These are phyloP conservation scores for Ptilorrhoa leucosticta DNA, from an alignment of 2,113 vertebrate genomes.

Conservation along the genomic window DNA sequence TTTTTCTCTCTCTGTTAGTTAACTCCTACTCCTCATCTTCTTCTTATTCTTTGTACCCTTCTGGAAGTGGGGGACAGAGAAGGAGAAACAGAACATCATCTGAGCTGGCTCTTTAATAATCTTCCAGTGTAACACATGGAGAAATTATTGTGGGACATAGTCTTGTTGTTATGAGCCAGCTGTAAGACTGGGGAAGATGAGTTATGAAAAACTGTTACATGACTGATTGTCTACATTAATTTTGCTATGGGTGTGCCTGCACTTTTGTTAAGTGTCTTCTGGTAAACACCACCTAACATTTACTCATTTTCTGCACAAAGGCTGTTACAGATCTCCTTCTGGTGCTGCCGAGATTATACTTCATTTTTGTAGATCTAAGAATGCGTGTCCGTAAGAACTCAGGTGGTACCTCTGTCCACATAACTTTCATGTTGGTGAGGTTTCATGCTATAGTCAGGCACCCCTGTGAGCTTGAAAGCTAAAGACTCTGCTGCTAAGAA, in stretches of 20 bases:
- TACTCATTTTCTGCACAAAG: not conserved
- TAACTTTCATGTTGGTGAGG: not conserved
- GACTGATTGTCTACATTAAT: not conserved
- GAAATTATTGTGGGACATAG: not conserved
- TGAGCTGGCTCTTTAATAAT: not conserved
- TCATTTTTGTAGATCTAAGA: not conserved
- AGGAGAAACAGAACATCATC: not conserved
- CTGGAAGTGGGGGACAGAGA: not conserved
- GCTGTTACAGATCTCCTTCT: not conserved
- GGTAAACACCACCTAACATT: not conserved
- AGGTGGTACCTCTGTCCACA: not conserved
- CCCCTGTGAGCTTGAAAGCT: not conserved
- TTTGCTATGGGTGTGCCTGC: not conserved
- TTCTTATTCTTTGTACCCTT: not conserved
- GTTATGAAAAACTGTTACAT: not conserved
- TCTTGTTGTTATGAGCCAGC: not conserved
- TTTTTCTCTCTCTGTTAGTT: not conserved
- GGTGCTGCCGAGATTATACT: not conserved
- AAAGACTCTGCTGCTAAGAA: not conserved
- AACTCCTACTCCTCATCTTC: not conserved
- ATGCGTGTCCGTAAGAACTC: not conserved
- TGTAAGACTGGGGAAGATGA: not conserved
- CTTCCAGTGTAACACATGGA: not conserved
- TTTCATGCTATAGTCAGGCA: not conserved
- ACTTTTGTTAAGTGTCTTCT: not conserved